Base-by-base conservation (phyloP, 1,140 invertebrate genomes). In the Pissodes strobi region DNA sequence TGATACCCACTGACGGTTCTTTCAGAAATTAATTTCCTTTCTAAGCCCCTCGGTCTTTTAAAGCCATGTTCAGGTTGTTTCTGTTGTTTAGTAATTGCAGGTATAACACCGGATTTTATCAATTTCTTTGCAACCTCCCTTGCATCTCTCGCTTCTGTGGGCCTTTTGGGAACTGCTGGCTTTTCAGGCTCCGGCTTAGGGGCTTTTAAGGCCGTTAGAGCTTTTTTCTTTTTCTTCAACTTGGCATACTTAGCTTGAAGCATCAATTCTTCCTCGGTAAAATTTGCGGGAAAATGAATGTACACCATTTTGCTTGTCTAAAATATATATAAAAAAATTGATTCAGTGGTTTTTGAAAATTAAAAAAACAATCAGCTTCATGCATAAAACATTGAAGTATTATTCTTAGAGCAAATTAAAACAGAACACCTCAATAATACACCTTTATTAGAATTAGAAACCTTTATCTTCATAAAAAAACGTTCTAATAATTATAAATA, bases 141-240 rank as follows among this genome's bases (percentile, higher is more conserved):
- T 5, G 95, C 95, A 86, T 97, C 94, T 59, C 93, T 86, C 0
- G 92, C 92, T 79, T 94, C 92, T 5, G 90, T 88, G 1, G 90
- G 90, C 30, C 91, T 82, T 79, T 93, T 94, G 0, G 87, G 85
- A 12, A 87, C 77, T 49, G 88, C 81, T 5, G 89, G 90, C 64
- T 93, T 89, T 72, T 95, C 93, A 9, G 89, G 88, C 79, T 96
- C 93, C 57, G 88, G 90, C 79, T 94, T 92, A 0, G 93, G 93
- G 0, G 91, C 84, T 81, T 94, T 95, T 34, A 95, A 79, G 13
- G 90, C 91, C 81, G 94, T 91, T 6, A 96, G 74, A 1, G 93
- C 92, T 79, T 97, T 97, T 87, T 95, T 95, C 88, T 97, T 97
- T 82, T 94, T 92, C 76, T 92, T 91, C 1, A 98, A 78, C 80